Evolutionary conservation across 1,140 invertebrate genomes (phyloP).

Genomic region (Drosophila gunungcola): DNA sequence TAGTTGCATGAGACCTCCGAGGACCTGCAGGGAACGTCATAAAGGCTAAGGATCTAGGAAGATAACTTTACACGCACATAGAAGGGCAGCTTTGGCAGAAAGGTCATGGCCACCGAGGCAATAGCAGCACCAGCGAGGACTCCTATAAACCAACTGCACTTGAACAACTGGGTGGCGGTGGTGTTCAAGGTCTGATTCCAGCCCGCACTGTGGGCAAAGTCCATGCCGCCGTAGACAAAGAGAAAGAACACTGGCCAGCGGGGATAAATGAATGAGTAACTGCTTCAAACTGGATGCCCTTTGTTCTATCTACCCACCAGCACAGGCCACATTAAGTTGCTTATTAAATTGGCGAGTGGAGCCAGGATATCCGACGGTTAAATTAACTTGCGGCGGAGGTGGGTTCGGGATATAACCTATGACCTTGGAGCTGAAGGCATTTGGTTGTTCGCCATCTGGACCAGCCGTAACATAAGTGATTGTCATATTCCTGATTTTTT

Average conservation of each 20-base stretch:
- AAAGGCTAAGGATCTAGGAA: background rate
- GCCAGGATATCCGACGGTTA: background rate
- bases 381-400: background rate
- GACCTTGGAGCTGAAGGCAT: background rate
- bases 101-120: conserved; percentile 22
- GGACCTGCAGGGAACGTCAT: conserved; percentile 4
- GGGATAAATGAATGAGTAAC: background rate
- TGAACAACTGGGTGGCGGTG: conserved; percentile 32
- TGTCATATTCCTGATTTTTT: conserved; percentile 10
- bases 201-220: conserved; percentile 63
- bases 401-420: background rate
- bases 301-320: background rate
- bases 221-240: conserved; percentile 67
- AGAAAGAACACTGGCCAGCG: conserved; percentile 26
- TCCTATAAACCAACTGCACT: conserved; percentile 70
- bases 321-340: conserved; percentile 22
- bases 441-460: background rate
- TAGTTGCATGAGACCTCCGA: conserved; percentile 40
- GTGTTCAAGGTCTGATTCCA: conserved; percentile 57
- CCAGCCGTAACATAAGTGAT: conserved; percentile 8
- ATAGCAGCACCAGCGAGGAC: conserved; percentile 59
- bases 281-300: background rate
- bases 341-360: conserved; percentile 13
- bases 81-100: conserved; percentile 50
- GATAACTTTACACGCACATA: conserved; percentile 44